A percentile compares a stretch with the other conserved stretches of the same genome.
These are phyloP conservation scores for Melanotaenia trifasciata DNA, from an alignment of 2,797 vertebrate species.

Conservation along the genomic window DNA sequence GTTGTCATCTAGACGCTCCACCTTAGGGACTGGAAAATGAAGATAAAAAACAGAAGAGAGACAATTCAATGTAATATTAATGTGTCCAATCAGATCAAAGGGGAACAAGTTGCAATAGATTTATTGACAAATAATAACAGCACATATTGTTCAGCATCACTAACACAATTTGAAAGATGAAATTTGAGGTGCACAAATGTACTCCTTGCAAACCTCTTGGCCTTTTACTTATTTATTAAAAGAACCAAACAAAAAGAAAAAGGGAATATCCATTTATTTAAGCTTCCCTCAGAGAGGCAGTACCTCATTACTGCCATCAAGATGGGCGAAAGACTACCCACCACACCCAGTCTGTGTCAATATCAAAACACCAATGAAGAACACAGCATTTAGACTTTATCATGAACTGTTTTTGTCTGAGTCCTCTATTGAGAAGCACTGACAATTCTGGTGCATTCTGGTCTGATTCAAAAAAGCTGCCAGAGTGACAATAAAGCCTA, in stretches of 20 bases:
- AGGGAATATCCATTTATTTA: not conserved
- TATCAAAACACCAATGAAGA: constrained; percentile 6
- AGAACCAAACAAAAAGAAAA: not conserved
- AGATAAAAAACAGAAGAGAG: constrained; percentile 13
- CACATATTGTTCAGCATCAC: not conserved
- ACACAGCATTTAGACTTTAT: constrained; percentile 8
- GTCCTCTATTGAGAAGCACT: constrained; percentile 38
- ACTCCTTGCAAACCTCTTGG: not conserved
- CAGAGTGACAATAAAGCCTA: constrained; percentile 41
- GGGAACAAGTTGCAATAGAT: not conserved
- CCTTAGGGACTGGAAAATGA: constrained; percentile 85
- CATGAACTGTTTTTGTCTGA: constrained; percentile 11
- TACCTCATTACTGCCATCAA: not conserved
- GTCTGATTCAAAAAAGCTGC: constrained; percentile 42
- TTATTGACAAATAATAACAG: not conserved
- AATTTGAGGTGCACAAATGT: not conserved
- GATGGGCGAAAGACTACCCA: not conserved
- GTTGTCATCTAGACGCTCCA: constrained; percentile 92
- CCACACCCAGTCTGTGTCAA: not conserved
- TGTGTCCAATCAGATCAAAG: not conserved
- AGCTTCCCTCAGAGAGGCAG: not conserved
- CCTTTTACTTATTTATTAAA: not conserved
- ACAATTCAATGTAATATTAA: not conserved
- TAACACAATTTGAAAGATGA: not conserved
- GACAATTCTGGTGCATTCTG: constrained; percentile 41